These are phyloP conservation scores for Dryobota labecula DNA, from an alignment of 2,888 invertebrate species.

Conservation along the genomic window DNA sequence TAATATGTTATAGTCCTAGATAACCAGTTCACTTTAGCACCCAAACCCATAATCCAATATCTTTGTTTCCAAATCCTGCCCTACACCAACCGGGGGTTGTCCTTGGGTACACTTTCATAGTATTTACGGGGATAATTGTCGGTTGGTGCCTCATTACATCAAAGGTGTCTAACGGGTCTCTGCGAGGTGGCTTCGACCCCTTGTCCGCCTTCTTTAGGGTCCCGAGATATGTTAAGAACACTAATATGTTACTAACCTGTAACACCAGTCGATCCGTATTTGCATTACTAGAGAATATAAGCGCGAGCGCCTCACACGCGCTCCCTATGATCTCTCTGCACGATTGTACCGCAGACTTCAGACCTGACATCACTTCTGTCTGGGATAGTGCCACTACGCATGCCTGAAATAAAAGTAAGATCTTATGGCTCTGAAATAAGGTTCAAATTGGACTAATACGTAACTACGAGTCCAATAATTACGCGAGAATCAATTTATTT, in stretches of 20 bases:
- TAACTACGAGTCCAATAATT: neutral
- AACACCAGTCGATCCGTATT: slow-evolving; percentile 85
- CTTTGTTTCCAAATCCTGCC: too few species aligned
- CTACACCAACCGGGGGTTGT: too few species aligned
- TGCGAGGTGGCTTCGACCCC: too few species aligned
- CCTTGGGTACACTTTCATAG: too few species aligned
- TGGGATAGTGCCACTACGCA: slow-evolving; percentile 96
- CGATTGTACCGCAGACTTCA: slow-evolving; percentile 97
- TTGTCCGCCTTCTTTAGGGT: too few species aligned
- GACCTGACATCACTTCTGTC: slow-evolving; percentile 96
- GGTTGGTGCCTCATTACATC: too few species aligned
- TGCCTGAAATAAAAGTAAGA: slow-evolving; percentile 86
- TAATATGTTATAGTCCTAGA: too few species aligned
- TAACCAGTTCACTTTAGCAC: too few species aligned
- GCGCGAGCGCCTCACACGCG: slow-evolving; percentile 97
- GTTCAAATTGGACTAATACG: neutral
- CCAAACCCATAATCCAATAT: too few species aligned
- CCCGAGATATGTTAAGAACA: too few species aligned
- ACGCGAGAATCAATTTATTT: neutral
- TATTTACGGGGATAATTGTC: too few species aligned
- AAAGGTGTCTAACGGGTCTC: too few species aligned
- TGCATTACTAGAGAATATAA: slow-evolving; percentile 92
- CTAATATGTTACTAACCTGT: slow-evolving; percentile 72
- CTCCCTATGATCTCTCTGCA: slow-evolving; percentile 95
- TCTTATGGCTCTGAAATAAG: neutral